These are phyloP conservation scores for Sipha maydis DNA, from an alignment of 2,888 invertebrate genomes.

Conservation along the genomic window DNA sequence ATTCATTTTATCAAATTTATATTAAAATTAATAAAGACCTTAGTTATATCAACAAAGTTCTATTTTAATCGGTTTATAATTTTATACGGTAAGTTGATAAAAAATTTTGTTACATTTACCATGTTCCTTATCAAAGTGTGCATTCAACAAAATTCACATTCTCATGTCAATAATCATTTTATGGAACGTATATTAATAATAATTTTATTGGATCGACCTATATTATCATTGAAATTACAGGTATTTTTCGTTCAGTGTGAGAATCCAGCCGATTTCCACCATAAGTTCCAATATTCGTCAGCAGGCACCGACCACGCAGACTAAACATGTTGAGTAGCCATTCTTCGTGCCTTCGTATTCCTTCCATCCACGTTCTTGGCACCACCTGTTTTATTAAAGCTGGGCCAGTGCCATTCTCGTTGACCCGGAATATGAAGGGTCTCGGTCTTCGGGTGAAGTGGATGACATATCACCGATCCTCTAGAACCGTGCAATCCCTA, in stretches of 20 bases:
- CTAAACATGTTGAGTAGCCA: conserved; percentile 34
- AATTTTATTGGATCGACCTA: no score
- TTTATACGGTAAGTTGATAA: no score
- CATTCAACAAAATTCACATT: no score
- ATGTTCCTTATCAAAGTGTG: no score
- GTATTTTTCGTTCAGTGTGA: conserved; percentile 67
- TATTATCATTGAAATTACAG: no score
- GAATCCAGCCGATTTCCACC: conserved; percentile 86
- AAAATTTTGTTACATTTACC: no score
- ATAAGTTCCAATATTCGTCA: conserved; percentile 76
- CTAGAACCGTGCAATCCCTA: conserved; percentile 1
- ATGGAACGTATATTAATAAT: no score
- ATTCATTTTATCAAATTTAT: no score
- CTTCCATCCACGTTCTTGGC: conserved; percentile 78
- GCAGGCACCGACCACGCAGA: conserved; percentile 46
- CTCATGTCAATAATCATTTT: no score
- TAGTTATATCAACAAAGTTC: no score
- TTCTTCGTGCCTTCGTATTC: conserved; percentile 73
- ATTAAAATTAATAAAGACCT: no score
- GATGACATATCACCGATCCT: conserved; percentile 53
- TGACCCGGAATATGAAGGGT: conserved; percentile 79
- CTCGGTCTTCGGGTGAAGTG: conserved; percentile 70
- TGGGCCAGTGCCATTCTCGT: conserved; percentile 81
- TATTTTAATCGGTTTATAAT: no score
- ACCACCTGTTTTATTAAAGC: conserved; percentile 78